Percentiles rank a stretch among this genome's conserved stretches.
Evolutionary conservation across 2,888 invertebrate species (phyloP).

Genomic region (Tuta absoluta): DNA sequence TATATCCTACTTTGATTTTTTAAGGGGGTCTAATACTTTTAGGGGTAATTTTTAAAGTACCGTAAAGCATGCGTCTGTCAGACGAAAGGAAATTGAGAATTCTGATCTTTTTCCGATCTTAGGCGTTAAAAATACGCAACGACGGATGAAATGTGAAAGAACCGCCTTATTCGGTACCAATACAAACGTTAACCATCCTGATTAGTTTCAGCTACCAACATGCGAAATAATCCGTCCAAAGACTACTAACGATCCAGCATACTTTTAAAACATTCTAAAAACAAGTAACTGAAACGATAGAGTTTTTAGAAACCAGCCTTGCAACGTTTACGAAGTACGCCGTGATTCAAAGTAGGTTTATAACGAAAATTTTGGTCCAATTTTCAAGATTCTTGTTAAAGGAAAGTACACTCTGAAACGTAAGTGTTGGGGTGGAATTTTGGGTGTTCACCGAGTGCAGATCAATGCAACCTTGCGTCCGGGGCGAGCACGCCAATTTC

Average conservation of each 20-base stretch:
- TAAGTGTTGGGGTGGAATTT: slow-evolving; percentile 39
- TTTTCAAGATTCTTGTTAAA: slow-evolving; percentile 38
- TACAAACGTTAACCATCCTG: too few species aligned
- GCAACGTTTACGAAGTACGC: slow-evolving; percentile 54
- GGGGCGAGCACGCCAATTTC: slow-evolving; percentile 62
- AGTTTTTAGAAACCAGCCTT: neutral
- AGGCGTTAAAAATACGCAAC: too few species aligned
- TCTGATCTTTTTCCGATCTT: too few species aligned
- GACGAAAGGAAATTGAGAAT: too few species aligned
- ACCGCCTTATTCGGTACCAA: too few species aligned
- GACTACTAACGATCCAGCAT: neutral
- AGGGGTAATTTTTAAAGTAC: too few species aligned
- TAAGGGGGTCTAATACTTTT: too few species aligned
- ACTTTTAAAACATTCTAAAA: neutral
- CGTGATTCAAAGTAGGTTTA: slow-evolving; percentile 57
- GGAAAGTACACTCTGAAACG: slow-evolving; percentile 39
- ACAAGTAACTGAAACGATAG: neutral
- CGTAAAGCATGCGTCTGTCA: too few species aligned
- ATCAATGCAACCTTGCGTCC: slow-evolving; percentile 63
- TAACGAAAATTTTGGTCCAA: slow-evolving; percentile 57
- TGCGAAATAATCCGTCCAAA: neutral
- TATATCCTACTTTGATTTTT: too few species aligned
- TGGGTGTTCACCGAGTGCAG: slow-evolving; percentile 32
- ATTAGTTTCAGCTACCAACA: too few species aligned
- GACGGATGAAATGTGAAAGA: too few species aligned